Percentiles rank a stretch among this genome's conserved stretches.
Evolutionary conservation across 2,113 vertebrate species (phyloP).

Genomic region (Phoenicopterus ruber): DNA sequence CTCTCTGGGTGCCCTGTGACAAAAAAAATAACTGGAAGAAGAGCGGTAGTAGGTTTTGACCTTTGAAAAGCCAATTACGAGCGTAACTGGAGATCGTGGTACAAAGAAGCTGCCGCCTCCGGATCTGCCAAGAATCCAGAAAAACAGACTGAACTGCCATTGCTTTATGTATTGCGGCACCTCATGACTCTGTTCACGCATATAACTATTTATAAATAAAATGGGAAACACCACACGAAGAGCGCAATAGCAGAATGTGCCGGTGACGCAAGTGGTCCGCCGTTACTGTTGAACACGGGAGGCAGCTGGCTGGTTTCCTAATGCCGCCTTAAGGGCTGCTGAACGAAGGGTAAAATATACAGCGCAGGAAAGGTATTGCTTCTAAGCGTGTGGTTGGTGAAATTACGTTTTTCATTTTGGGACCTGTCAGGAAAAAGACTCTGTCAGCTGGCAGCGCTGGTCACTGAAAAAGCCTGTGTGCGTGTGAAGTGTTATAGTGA

Average conservation of each 20-base stretch:
- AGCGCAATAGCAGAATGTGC: background rate
- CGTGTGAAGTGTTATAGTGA: background rate
- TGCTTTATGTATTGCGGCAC: background rate
- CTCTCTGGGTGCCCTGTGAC: too few species aligned
- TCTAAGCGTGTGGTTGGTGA: background rate
- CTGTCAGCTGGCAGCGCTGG: background rate
- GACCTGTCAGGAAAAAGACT: background rate
- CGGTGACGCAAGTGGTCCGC: background rate
- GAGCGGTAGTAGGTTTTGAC: background rate
- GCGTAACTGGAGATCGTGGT: background rate
- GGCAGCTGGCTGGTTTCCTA: background rate
- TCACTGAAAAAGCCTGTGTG: background rate
- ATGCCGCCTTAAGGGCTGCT: background rate
- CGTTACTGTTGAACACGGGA: accelerated
- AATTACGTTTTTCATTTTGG: background rate
- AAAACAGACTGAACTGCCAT: background rate
- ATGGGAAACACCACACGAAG: accelerated
- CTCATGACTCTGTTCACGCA: accelerated
- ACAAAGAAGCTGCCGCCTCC: background rate
- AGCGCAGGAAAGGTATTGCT: accelerated
- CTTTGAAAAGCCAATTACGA: accelerated
- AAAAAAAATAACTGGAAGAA: background rate
- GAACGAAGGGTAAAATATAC: accelerated
- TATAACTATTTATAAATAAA: background rate
- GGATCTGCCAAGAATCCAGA: background rate